Conservation (phyloP, 2,888 invertebrate genomes). For the Elmis aenea region DNA sequence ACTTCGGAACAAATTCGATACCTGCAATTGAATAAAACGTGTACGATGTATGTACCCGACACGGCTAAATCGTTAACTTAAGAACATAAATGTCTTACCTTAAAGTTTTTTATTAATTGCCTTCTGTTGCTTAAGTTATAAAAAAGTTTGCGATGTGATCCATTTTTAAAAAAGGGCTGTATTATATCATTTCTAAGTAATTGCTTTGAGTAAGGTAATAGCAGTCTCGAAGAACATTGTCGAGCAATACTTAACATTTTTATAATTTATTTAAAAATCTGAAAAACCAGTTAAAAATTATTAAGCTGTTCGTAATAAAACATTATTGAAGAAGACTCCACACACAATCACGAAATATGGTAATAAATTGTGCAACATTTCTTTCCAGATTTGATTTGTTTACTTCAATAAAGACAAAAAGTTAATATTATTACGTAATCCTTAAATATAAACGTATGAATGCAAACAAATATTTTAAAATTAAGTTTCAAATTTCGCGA, state of each 20-base stretch:
- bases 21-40: conserved; percentile 18
- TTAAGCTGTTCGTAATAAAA: too few species aligned
- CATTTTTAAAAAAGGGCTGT: conserved; percentile 19
- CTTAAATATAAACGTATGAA: too few species aligned
- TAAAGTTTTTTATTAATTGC: conserved; percentile 22
- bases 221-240: conserved; percentile 25
- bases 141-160: conserved; percentile 20
- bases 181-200: conserved; percentile 19
- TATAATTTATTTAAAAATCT: conserved; percentile 1
- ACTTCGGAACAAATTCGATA: conserved; percentile 28
- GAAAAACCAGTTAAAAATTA: too few species aligned
- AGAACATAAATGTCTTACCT: conserved; percentile 20
- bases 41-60: too few species aligned
- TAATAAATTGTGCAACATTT: too few species aligned
- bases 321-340: too few species aligned
- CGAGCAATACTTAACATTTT: conserved; percentile 32
- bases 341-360: too few species aligned
- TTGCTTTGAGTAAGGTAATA: conserved; percentile 23
- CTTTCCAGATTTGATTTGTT: too few species aligned
- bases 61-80: conserved; percentile 3
- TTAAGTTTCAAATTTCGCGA: too few species aligned
- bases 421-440: too few species aligned
- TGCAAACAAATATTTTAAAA: too few species aligned
- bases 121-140: conserved; percentile 21
- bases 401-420: too few species aligned